These are phyloP conservation scores for Geodia barretti DNA, from an alignment of 37 sponge, comb jelly and placozoan genomes.

Conservation along the genomic window DNA sequence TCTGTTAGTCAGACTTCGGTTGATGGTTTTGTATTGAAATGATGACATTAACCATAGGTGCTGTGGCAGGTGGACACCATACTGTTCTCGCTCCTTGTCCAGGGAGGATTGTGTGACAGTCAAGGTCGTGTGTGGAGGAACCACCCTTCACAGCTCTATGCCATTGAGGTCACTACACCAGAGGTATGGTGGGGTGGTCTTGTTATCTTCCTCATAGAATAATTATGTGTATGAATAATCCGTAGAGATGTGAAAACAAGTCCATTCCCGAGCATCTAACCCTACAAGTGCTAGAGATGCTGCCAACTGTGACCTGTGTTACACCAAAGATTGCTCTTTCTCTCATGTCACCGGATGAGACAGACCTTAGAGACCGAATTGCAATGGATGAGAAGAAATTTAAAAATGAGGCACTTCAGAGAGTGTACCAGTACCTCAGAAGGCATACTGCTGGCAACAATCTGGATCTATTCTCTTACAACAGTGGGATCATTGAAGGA, in stretches of 20 bases:
- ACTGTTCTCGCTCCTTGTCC: conserved; percentile 61
- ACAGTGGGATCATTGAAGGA: conserved; percentile 20
- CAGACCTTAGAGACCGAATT: no score
- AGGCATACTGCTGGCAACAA: conserved; percentile 4
- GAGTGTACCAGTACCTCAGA: conserved; percentile 72
- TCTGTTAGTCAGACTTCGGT: not conserved
- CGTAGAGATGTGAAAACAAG: not conserved
- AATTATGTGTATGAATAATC: no score
- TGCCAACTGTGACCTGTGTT: conserved; percentile 48
- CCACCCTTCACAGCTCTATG: conserved; percentile 47
- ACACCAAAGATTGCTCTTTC: conserved; percentile 19
- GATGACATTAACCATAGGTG: no score
- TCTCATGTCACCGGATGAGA: not conserved
- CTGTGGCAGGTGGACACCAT: conserved; percentile 53
- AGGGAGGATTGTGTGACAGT: conserved; percentile 48
- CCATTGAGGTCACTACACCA: conserved; percentile 62
- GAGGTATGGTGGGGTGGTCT: no score
- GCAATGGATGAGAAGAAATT: conserved; percentile 66
- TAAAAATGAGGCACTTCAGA: conserved; percentile 50
- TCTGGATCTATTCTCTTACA: conserved; percentile 57
- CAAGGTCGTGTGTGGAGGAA: conserved; percentile 68
- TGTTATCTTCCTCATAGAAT: no score
- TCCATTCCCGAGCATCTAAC: conserved; percentile 24
- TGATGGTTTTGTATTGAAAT: no score
- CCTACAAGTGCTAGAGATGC: conserved; percentile 32